Conservation (phyloP, 2,113 vertebrate genomes). For the Kryptolebias marmoratus region DNA sequence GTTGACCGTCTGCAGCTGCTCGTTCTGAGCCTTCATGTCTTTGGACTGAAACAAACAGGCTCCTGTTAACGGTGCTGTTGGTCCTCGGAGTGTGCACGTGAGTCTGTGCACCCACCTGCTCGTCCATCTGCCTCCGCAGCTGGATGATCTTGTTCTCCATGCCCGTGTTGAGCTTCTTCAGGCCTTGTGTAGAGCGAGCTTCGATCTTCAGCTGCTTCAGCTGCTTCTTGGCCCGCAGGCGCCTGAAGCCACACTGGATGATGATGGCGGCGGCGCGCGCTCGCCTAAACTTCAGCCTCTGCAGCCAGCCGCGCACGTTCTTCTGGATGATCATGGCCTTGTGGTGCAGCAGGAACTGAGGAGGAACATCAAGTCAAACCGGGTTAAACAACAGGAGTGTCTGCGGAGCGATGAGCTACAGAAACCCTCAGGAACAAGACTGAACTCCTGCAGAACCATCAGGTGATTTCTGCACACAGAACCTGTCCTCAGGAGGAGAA, state of each 20-base stretch:
- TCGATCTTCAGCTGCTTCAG: conserved; percentile 91
- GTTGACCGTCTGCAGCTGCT: conserved; percentile 78
- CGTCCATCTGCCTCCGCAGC: conserved; percentile 93
- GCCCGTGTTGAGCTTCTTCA: conserved; percentile 92
- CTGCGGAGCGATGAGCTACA: no score
- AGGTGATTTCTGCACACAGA: no score
- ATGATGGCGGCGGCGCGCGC: conserved; percentile 80
- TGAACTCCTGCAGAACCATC: no score
- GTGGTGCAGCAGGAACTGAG: conserved; percentile 87
- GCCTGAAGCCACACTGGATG: conserved; percentile 89
- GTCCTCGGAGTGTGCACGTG: background rate
- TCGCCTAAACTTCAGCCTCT: conserved; percentile 74
- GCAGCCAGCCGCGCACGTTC: conserved; percentile 83
- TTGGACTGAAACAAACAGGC: conserved; percentile 80
- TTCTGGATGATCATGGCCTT: conserved; percentile 91
- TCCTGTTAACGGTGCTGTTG: background rate
- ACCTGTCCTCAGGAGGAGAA: no score
- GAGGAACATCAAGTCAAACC: background rate
- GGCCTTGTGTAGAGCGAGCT: conserved; percentile 86
- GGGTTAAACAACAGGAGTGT: background rate
- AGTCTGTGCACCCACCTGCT: conserved; percentile 82
- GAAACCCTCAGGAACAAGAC: no score
- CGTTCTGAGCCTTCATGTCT: conserved; percentile 82
- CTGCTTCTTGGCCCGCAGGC: conserved; percentile 81
- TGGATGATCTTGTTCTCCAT: conserved; percentile 99